Conservation (phyloP, 2,113 vertebrate species). For the Seriola dumerili region DNA sequence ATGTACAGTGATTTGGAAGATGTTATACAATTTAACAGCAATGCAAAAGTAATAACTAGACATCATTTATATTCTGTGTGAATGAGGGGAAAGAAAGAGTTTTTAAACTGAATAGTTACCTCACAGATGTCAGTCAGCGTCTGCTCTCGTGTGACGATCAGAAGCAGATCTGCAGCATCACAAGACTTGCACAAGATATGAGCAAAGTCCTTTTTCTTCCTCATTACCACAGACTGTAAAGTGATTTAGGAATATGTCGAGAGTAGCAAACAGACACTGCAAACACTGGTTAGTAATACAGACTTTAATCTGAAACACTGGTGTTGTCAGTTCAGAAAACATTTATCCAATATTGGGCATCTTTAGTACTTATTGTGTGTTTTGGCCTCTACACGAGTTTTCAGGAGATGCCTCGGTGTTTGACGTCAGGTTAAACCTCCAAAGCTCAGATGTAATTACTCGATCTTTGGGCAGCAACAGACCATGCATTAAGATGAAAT, state of each 20-base stretch:
- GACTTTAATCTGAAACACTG: neutral
- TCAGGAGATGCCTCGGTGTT: constrained; percentile 15
- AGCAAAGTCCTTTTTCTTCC: constrained; percentile 82
- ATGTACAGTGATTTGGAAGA: neutral
- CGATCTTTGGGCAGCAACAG: constrained; percentile 48
- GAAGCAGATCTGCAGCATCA: constrained; percentile 65
- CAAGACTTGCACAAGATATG: constrained; percentile 66
- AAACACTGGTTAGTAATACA: neutral
- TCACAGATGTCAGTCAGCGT: constrained; percentile 43
- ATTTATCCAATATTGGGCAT: neutral
- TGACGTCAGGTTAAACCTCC: constrained; percentile 37
- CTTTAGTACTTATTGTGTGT: neutral
- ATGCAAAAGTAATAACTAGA: neutral
- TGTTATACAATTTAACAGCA: neutral
- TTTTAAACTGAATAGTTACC: constrained; percentile 57
- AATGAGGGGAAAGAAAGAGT: neutral
- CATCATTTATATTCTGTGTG: neutral
- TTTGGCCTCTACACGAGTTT: neutral
- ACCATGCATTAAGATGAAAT: constrained; percentile 39
- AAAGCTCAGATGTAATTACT: constrained; percentile 36
- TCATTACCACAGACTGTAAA: constrained; percentile 64
- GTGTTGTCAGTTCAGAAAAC: neutral
- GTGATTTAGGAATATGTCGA: constrained; percentile 15
- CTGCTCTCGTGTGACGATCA: constrained; percentile 35
- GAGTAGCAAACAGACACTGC: constrained; percentile 13